Evolutionary conservation across 2,113 vertebrate species (phyloP), one percentile per base, ranked within the genome.

Genomic region (Bolborhynchus lineola): DNA sequence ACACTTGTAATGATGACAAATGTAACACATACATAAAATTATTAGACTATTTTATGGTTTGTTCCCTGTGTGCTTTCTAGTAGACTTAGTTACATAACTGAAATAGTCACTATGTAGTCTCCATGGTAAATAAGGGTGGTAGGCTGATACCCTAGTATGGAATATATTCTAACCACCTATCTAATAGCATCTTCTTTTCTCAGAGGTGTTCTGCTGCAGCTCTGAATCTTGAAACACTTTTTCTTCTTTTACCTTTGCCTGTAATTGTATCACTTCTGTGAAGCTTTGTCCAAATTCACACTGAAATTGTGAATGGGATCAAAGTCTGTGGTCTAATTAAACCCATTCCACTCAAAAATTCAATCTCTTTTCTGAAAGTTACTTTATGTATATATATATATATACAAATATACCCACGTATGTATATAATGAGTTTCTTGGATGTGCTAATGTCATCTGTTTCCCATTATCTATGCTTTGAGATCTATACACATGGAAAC

Each of bases 391-490:
- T n/a, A 50, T 53, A 57, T 75, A 14, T 19, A 62, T 19, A 57
- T 37, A 82, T 76, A 95, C 29, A 55, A n/a, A n/a, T n/a, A n/a
- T n/a, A n/a, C n/a, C n/a, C 13, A 49, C 7, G 7, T 19, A 88
- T 55, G 53, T 9, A n/a, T n/a, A 59, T n/a, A 59, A 59, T 7
- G 33, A 90, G 85, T 77, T 86, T 74, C 67, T 88, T 82, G 47
- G 68, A 63, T 67, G 67, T 88, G 42, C 29, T 88, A 28, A 64
- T 16, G 2, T 95, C 79, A 90, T 75, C 79, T 96, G 95, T 92
- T 97, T 96, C 55, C 76, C 68, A 60, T 94, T 96, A 94, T 86
- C 49, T 86, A 44, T 50, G 46, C 78, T 94, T 81, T 88, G 85
- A 96, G 90, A 93, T 42, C 71, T 86, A 31, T 74, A 90, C 85